Evolutionary conservation across 35 echinoderm and acorn worm genomes (phyloP), one percentile per base, ranked within the genome.

Genomic region (Stichopus chloronotus): DNA sequence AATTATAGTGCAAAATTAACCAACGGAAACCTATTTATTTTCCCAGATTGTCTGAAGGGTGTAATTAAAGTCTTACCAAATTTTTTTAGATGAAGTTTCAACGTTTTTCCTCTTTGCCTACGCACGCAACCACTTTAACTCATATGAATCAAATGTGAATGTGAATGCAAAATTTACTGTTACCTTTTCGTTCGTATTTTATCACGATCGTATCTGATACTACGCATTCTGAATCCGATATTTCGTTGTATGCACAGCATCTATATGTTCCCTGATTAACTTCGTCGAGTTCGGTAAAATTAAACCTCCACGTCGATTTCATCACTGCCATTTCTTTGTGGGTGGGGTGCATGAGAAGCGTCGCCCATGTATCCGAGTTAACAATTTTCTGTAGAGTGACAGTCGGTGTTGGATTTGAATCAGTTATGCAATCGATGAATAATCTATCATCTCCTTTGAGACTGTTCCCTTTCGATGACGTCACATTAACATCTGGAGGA

Each of bases 391-490:
- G 13, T 20, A 74, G 69, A 0, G 17, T 14, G 0, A 74, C 69
- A 20, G 17, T 74, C 22, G 69, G 69, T 24, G 69, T n/a, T 74
- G 69, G 69, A 74, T 74, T 74, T 74, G 69, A 74, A 74, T 74
- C 69, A 20, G 69, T 74, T 16, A 7, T 22, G 17, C 69, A 74
- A 20, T 74, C 69, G 22, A 74, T 74, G 22, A 74, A 19, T 16
- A 74, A 74, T 19, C 22, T 21, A 7, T 16, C 22, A 16, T n/a
- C 69, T 74, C 6, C 69, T 21, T 74, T 74, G 14, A 74, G n/a
- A 74, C 6, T 74, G 7, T 20, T n/a, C 2, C 19, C 17, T 3
- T 74, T 21, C 7, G 12, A 20, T 74, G 69, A 74, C 22, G 17
- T n/a, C 69, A 74, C 22, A 19, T 74, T 16, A 20, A 74, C 69